A percentile compares a stretch with the other conserved stretches of the same genome.
phyloP scores from a whole-genome alignment of 2,888 invertebrate species.

The Steinernema scapterisci region DNA sequence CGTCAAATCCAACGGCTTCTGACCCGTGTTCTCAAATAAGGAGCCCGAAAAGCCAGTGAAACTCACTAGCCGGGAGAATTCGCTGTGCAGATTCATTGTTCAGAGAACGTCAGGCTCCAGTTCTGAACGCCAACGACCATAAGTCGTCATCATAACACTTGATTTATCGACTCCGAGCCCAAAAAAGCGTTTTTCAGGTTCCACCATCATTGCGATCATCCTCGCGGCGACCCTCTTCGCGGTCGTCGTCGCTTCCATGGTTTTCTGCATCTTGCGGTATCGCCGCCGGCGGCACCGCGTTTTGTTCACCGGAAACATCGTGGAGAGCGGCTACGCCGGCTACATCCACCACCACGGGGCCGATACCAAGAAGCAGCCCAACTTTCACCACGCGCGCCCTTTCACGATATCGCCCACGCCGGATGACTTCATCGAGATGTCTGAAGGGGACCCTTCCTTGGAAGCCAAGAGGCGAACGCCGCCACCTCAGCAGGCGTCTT shows the following conservation, averaged over 20 bases:
- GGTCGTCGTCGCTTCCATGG: background rate
- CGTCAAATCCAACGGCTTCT: background rate
- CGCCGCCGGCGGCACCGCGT: background rate
- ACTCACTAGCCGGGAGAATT: no score
- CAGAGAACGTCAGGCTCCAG: no score
- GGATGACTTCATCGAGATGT: background rate
- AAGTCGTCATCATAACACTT: no score
- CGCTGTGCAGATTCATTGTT: no score
- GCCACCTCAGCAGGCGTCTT: background rate
- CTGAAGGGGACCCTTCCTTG: background rate
- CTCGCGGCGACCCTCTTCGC: constrained; percentile 18
- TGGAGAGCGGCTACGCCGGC: constrained; percentile 12
- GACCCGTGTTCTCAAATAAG: no score
- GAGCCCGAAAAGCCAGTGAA: no score
- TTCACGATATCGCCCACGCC: constrained; percentile 6
- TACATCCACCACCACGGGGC: background rate
- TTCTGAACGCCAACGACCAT: no score
- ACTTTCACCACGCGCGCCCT: constrained; percentile 19
- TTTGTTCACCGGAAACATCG: constrained; percentile 2
- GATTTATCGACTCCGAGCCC: no score
- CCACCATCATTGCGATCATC: constrained; percentile 8
- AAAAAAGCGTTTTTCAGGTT: background rate
- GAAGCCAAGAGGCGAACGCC: background rate
- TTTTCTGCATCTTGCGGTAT: background rate
- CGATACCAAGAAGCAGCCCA: background rate